Percentiles rank a stretch among this genome's conserved stretches.
Conservation (phyloP, 2,888 invertebrate species). For the Phlogophora meticulosa region DNA sequence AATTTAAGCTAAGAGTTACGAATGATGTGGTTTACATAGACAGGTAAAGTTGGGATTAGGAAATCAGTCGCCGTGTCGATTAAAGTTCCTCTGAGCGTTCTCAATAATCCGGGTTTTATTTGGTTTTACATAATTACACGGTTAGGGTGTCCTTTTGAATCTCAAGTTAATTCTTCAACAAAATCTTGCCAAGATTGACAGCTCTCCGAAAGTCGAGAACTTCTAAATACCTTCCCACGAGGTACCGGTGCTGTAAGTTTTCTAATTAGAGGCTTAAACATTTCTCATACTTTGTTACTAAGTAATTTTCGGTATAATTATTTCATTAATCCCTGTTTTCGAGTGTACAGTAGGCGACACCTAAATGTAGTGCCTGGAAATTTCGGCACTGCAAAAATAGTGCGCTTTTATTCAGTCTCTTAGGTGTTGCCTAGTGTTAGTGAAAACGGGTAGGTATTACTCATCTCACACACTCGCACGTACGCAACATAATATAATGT, state of each 20-base stretch:
- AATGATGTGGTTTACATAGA: background rate
- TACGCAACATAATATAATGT: constrained; percentile 28
- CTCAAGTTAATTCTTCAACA: constrained; percentile 41
- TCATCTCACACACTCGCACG: constrained; percentile 8
- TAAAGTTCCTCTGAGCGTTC: background rate
- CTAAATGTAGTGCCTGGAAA: too few relatives aligned
- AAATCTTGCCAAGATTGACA: constrained; percentile 52
- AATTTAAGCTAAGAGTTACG: constrained; percentile 16
- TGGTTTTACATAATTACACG: constrained; percentile 14
- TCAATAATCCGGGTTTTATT: constrained; percentile 14
- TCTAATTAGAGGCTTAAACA: constrained; percentile 49
- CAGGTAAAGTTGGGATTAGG: constrained; percentile 1
- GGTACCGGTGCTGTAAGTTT: constrained; percentile 45
- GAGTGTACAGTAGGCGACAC: too few relatives aligned
- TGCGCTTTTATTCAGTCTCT: too few relatives aligned
- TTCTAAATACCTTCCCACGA: constrained; percentile 23
- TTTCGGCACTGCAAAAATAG: too few relatives aligned
- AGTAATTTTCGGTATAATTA: constrained; percentile 46
- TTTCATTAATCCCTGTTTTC: constrained; percentile 25
- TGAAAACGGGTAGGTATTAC: background rate
- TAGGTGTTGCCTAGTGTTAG: too few relatives aligned
- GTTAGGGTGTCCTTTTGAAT: constrained; percentile 31
- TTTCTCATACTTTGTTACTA: constrained; percentile 54
- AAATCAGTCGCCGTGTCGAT: constrained; percentile 1
- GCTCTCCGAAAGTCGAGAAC: constrained; percentile 40